These are phyloP conservation scores for Darevskia mixta DNA, from an alignment of 2,797 vertebrate species.

Conservation along the genomic window DNA sequence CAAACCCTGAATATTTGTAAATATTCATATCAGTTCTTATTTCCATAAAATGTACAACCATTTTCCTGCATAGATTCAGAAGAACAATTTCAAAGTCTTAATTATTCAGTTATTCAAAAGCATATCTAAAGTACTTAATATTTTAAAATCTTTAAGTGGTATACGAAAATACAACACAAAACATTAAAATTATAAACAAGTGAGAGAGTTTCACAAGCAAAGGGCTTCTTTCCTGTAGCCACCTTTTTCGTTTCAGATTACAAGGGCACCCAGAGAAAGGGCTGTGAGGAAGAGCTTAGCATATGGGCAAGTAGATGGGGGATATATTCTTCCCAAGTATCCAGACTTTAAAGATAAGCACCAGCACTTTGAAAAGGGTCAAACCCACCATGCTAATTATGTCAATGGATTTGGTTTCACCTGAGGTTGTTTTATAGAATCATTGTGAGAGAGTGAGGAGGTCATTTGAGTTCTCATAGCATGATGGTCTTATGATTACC, in stretches of 20 bases:
- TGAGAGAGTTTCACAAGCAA: no score
- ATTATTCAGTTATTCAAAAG: not conserved
- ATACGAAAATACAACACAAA: no score
- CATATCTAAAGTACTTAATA: not conserved
- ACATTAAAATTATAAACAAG: not conserved
- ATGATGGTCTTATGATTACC: not conserved
- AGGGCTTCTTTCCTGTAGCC: no score
- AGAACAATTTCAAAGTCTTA: not conserved
- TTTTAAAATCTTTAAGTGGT: no score
- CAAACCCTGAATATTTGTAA: not conserved
- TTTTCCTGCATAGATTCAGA: not conserved
- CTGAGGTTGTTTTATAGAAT: not conserved
- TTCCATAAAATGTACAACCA: not conserved
- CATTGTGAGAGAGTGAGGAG: no score
- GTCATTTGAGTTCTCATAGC: not conserved
- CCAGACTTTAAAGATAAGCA: no score
- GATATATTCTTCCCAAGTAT: no score
- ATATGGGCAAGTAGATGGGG: no score
- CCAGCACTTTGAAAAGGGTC: not conserved
- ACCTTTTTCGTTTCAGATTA: no score
- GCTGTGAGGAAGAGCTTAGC: no score
- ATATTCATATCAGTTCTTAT: not conserved
- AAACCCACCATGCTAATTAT: not conserved
- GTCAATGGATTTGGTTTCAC: not conserved
- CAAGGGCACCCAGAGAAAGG: no score